phyloP scores from a whole-genome alignment of 1,140 invertebrate genomes.

The Varroa destructor region DNA sequence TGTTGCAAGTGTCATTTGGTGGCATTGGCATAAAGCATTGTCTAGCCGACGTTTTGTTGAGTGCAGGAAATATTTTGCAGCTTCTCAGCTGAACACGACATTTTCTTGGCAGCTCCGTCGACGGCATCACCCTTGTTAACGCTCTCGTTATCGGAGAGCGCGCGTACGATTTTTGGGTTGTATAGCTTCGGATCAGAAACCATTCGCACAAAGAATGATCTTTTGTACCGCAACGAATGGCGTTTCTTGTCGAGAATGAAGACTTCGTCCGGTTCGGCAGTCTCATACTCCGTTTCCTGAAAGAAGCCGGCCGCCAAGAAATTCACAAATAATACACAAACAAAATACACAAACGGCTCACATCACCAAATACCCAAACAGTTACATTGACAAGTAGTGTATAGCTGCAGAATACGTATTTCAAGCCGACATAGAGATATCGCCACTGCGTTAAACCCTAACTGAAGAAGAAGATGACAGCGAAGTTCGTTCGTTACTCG shows the following conservation, averaged over 20 bases:
- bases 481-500: too few species aligned
- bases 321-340: neutral
- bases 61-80: neutral
- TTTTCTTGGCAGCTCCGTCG: slow-evolving; percentile 12
- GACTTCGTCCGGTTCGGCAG: slow-evolving; percentile 40
- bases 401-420: too few species aligned
- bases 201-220: slow-evolving; percentile 92
- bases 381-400: too few species aligned
- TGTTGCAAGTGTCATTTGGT: too few species aligned
- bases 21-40: too few species aligned
- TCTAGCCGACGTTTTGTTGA: too few species aligned
- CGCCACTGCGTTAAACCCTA: too few species aligned
- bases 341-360: too few species aligned
- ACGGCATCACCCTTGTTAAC: neutral
- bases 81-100: slow-evolving; percentile 24
- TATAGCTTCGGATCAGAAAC: slow-evolving; percentile 85
- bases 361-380: too few species aligned
- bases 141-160: slow-evolving; percentile 32
- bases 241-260: slow-evolving; percentile 43
- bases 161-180: slow-evolving; percentile 54
- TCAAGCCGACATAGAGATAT: too few species aligned
- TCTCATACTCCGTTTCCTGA: slow-evolving; percentile 33
- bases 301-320: neutral
- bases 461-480: too few species aligned
- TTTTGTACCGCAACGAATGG: slow-evolving; percentile 66